Evolutionary conservation across 2,888 invertebrate species (phyloP), one percentile per base, ranked within the genome.

Genomic region (Carpatolechia fugitivella): DNA sequence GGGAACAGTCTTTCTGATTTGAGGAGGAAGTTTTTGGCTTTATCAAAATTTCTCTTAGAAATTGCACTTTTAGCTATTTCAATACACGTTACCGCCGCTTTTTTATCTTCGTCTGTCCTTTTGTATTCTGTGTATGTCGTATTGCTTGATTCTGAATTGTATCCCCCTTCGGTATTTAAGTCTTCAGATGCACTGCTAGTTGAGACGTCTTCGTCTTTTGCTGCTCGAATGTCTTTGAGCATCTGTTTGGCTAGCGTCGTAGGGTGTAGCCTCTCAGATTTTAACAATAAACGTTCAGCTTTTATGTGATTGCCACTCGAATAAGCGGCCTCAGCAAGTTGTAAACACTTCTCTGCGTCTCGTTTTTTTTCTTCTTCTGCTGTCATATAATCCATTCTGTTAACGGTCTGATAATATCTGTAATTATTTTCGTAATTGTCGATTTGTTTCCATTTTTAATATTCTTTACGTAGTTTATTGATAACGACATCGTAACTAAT

Each of bases 1-100:
- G 96, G 95, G 76, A 91, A 97, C 24, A 97, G 88, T 73, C 92
- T 92, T 73, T 96, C 94, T 3, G 96, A 95, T 86, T 97, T 97
- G n/a, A 91, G 82, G 24, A 96, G 80, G 80, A 95, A 96, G 80
- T 95, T 95, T 66, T 94, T 92, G 1, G 97, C 96, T 71, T 95
- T 95, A 38, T 95, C 95, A 60, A 91, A 83, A 65, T 94, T 93
- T 29, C 94, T 94, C 56, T 93, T 92, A 7, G 89, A 82, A 44
- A 96, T 87, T 69, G 91, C 93, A 67, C 92, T 91, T 70, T 94
- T 92, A 1, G 47, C 47, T 30, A 47, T 47, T 7, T 29, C 31
- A 8, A 47, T 47, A 13, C 47, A 47, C 3, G 29, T 13, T 13
- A 14, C 13, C 7, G 47, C 24, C 14, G 29, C 47, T 30, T 29